phyloP scores from a whole-genome alignment of 2,888 invertebrate species.

The Ctena decussata region DNA sequence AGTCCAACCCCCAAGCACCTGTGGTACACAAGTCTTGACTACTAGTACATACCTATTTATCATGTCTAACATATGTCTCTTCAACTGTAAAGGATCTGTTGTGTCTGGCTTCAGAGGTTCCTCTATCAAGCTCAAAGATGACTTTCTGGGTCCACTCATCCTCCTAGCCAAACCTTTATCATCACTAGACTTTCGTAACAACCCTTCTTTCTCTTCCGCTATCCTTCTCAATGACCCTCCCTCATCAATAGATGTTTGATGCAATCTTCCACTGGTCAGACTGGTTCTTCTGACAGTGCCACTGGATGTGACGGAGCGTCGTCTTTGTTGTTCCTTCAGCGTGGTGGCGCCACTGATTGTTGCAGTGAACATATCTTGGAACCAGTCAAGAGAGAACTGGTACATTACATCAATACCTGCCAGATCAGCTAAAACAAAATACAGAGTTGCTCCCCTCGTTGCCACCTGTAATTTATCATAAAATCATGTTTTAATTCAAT shows the following conservation, averaged over 20 bases:
- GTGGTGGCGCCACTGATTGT: conserved; percentile 78
- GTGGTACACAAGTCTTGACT: too few species aligned
- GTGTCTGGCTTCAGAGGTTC: conserved; percentile 31
- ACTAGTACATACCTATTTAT: conserved; percentile 70
- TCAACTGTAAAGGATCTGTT: conserved; percentile 68
- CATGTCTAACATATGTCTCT: conserved; percentile 80
- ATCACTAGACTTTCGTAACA: neutral
- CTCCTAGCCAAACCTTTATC: neutral
- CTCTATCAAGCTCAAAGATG: conserved; percentile 21
- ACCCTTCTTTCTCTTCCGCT: conserved; percentile 6
- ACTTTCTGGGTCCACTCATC: conserved; percentile 32
- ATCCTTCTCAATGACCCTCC: neutral
- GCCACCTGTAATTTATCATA: conserved; percentile 80
- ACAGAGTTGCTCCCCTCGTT: conserved; percentile 86
- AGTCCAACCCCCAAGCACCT: too few species aligned
- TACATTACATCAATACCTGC: conserved; percentile 86
- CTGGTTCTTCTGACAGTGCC: conserved; percentile 63
- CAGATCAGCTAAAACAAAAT: conserved; percentile 86
- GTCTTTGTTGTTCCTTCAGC: conserved; percentile 45
- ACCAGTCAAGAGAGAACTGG: conserved; percentile 87
- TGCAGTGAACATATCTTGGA: conserved; percentile 85
- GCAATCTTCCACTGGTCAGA: conserved; percentile 35
- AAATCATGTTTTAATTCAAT: neutral
- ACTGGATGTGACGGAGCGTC: conserved; percentile 24
- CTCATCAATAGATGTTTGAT: conserved; percentile 28